Evolutionary conservation across 92 coral and sea anemone genomes (phyloP).

Genomic region (Palythoa grandis): DNA sequence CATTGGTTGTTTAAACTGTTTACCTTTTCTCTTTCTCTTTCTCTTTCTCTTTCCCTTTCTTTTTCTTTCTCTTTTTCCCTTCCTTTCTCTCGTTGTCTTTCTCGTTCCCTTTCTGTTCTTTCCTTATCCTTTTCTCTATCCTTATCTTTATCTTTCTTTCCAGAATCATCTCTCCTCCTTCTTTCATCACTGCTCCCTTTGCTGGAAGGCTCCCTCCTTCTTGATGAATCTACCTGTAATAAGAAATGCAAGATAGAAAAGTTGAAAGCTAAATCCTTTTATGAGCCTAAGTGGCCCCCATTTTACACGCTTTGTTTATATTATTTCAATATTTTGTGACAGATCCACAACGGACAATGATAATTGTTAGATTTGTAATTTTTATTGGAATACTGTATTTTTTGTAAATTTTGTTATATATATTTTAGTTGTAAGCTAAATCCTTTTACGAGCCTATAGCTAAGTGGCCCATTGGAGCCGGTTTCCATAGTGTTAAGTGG

Average conservation of each 20-base stretch:
- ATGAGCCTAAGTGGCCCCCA: too few species aligned
- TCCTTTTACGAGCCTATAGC: too few species aligned
- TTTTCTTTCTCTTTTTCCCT: constrained; percentile 49
- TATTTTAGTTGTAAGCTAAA: too few species aligned
- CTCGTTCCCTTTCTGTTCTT: constrained; percentile 53
- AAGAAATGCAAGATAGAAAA: background rate
- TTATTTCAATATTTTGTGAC: too few species aligned
- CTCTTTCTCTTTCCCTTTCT: constrained; percentile 52
- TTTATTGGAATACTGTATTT: too few species aligned
- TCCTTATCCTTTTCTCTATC: constrained; percentile 53
- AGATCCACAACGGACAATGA: too few species aligned
- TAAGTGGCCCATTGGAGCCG: too few species aligned
- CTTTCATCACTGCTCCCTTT: constrained; percentile 69
- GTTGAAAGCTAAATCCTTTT: background rate
- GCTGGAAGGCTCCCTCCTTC: constrained; percentile 34
- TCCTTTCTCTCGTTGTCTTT: constrained; percentile 55
- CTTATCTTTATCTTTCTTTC: constrained; percentile 52
- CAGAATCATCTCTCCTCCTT: constrained; percentile 69
- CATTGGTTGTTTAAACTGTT: constrained; percentile 5
- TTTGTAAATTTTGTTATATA: too few species aligned
- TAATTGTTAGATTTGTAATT: too few species aligned
- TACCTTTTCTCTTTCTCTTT: constrained; percentile 57
- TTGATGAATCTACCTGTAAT: constrained; percentile 51
- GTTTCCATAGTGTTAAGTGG: too few species aligned
- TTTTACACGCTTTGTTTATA: too few species aligned